Base-by-base conservation (phyloP, 2,888 invertebrate genomes). In the Parnassius orleans region DNA sequence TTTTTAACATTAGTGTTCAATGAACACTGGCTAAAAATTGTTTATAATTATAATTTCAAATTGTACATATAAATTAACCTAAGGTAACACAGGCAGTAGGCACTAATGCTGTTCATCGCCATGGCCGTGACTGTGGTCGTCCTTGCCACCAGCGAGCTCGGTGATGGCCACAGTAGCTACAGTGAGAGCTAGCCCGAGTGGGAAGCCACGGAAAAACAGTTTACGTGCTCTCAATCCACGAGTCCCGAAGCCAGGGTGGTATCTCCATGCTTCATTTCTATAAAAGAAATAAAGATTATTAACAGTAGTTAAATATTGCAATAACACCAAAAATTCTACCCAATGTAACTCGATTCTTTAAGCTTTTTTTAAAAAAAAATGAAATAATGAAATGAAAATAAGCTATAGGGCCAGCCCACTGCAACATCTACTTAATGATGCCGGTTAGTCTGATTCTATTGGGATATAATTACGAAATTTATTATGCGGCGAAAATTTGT, bases 201-300 rank as follows among this genome's bases (percentile, higher is more conserved):
- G 90, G 60, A 95, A 91, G 0, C 97, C 97, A 58, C 95, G 93
- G 68, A 93, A 92, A 68, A 95, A 83, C 11, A 92, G 77, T 0
- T 73, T 74, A 14, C 78, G 75, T 0, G 91, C 72, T 10, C 94
- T 92, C 3, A 69, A 63, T 50, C 72, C 71, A 19, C 83, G 84
- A 0, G 93, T 94, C 14, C 94, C 94, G 69, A 93, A 95, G 56
- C 93, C 93, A 2, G 87, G 87, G 72, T 95, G 86, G 76, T 93
- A 97, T 41, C 96, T 92, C 97, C 97, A 97, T 0, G 95, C 96
- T 85, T 97, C 95, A 82, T 97, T 98, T 77, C 95, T 95, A 75
- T 10, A 55, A 51, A 11, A 59, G 12, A 5, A 41, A 19, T 19
- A 0, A 52, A 33, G 11, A 43, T 43, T 10, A 1, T 43, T 43